These are phyloP conservation scores for Agonopterix subpropinquella DNA, from an alignment of 2,888 invertebrate species.

Conservation along the genomic window DNA sequence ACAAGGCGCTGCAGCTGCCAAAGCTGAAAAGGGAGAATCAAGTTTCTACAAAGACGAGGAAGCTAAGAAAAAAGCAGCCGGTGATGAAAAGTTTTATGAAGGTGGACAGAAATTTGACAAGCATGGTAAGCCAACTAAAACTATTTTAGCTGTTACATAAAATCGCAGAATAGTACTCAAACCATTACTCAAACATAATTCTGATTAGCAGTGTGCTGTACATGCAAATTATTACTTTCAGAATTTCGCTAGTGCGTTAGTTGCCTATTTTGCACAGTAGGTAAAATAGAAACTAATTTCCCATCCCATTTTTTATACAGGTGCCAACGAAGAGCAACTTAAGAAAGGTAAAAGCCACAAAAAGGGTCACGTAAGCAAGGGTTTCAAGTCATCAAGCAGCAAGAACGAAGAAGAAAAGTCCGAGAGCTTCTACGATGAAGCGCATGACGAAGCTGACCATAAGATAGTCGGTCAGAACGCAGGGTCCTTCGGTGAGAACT, in stretches of 20 bases:
- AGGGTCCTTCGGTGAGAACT: slow-evolving; percentile 75
- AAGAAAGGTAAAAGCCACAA: slow-evolving; percentile 77
- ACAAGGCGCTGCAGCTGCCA: slow-evolving; percentile 71
- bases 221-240: no score
- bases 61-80: slow-evolving; percentile 75
- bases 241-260: no score
- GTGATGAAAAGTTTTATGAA: slow-evolving; percentile 76
- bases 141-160: no score
- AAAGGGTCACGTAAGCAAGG: slow-evolving; percentile 79
- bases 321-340: slow-evolving; percentile 71
- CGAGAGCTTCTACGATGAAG: slow-evolving; percentile 79
- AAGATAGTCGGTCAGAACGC: slow-evolving; percentile 72
- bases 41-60: slow-evolving; percentile 71
- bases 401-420: slow-evolving; percentile 80
- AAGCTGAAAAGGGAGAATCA: slow-evolving; percentile 70
- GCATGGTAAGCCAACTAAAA: slow-evolving; percentile 53
- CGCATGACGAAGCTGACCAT: slow-evolving; percentile 78
- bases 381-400: slow-evolving; percentile 80
- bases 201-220: no score
- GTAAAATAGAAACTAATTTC: no score
- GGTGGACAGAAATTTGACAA: slow-evolving; percentile 75
- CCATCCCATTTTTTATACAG: slow-evolving; percentile 20
- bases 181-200: no score
- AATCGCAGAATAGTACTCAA: no score
- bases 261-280: no score